Evolutionary conservation across 1,140 invertebrate genomes (phyloP).

Genomic region (Palaemon carinicauda): DNA sequence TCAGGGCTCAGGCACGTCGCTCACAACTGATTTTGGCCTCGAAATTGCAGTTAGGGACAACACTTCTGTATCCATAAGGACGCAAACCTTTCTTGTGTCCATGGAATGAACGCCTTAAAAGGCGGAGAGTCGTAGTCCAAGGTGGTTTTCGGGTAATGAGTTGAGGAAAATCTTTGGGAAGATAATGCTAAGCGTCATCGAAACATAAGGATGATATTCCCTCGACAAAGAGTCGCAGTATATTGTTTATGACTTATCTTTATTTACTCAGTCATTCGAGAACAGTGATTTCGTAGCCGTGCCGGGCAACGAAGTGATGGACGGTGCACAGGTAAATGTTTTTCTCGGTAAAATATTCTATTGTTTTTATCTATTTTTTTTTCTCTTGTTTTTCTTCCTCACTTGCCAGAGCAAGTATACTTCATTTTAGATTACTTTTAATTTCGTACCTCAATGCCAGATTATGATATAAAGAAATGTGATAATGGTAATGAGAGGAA

Average conservation of each 20-base stretch:
- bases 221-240: not conserved
- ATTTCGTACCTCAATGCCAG: not conserved
- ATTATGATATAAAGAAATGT: not conserved
- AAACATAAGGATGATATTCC: conserved; percentile 22
- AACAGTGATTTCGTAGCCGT: conserved; percentile 34
- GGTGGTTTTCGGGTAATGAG: conserved; percentile 23
- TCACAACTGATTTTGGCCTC: conserved; percentile 50
- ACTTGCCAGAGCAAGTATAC: not conserved
- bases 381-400: not conserved
- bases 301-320: conserved; percentile 37
- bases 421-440: not conserved
- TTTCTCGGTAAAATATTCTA: conserved; percentile 25
- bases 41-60: not conserved
- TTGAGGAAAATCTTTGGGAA: conserved; percentile 26
- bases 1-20: conserved; percentile 53
- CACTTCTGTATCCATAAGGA: not conserved
- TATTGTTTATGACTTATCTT: not conserved
- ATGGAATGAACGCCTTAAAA: not conserved
- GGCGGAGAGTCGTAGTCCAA: not conserved
- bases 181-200: conserved; percentile 6
- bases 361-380: conserved; percentile 20
- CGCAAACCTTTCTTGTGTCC: not conserved
- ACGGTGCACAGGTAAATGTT: conserved; percentile 28
- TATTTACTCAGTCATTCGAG: not conserved
- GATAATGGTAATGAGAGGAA: too few species aligned